These are phyloP conservation scores for Archivesica marissinica DNA, from an alignment of 1,140 invertebrate genomes.

Conservation along the genomic window DNA sequence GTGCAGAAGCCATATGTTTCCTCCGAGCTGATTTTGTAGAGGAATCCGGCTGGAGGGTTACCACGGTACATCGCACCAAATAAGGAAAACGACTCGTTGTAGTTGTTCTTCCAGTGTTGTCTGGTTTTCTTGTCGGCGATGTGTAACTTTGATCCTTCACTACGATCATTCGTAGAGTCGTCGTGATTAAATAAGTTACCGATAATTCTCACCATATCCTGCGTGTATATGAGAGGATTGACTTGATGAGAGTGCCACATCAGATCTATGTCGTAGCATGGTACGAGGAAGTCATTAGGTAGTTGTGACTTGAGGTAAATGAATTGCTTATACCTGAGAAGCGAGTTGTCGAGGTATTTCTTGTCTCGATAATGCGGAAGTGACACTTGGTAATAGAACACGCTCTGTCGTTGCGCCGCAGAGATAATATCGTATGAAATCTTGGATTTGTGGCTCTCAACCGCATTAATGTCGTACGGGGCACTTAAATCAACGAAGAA, in stretches of 20 bases:
- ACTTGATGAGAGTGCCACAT: constrained; percentile 85
- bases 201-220: constrained; percentile 82
- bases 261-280: constrained; percentile 85
- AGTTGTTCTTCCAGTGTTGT: constrained; percentile 75
- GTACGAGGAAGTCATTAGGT: constrained; percentile 84
- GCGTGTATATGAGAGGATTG: constrained; percentile 82
- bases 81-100: constrained; percentile 74
- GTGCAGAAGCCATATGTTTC: constrained; percentile 28
- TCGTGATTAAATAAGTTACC: constrained; percentile 81
- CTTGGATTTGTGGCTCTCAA: constrained; percentile 53
- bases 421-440: constrained; percentile 81
- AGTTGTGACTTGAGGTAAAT: constrained; percentile 83
- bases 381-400: constrained; percentile 84
- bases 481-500: constrained; percentile 66
- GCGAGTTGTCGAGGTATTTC: constrained; percentile 82
- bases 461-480: background rate
- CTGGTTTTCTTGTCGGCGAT: constrained; percentile 72
- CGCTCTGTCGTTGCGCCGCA: constrained; percentile 82
- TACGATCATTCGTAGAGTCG: constrained; percentile 82
- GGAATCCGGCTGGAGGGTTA: constrained; percentile 69
- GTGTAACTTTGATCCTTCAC: constrained; percentile 81
- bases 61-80: constrained; percentile 83
- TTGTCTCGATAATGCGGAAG: constrained; percentile 84
- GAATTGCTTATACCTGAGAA: constrained; percentile 85
- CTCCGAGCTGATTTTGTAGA: constrained; percentile 58